phyloP scores from a whole-genome alignment of 2,113 vertebrate species.

The Caloenas nicobarica region DNA sequence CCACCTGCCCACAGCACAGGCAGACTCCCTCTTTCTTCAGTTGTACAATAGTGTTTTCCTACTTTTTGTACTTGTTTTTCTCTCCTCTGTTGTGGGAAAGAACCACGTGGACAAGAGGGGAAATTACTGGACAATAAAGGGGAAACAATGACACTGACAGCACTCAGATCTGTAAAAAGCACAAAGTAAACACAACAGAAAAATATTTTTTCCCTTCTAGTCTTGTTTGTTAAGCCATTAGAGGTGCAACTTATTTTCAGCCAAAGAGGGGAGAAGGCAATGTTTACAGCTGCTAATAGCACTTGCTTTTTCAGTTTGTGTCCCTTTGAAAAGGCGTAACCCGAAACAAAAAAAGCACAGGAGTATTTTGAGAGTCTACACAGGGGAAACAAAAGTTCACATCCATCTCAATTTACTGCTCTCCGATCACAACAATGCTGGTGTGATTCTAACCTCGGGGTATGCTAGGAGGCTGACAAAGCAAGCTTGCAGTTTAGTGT shows the following conservation, averaged over 20 bases:
- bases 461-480: neutral
- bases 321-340: neutral
- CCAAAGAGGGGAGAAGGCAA: neutral
- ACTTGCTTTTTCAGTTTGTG: neutral
- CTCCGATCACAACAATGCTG: neutral
- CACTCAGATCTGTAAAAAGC: slow-evolving; percentile 47
- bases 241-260: neutral
- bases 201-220: slow-evolving; percentile 37
- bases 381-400: neutral
- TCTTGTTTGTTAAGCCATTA: slow-evolving; percentile 38
- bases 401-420: fast-evolving
- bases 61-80: slow-evolving; percentile 60
- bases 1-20: slow-evolving; percentile 37
- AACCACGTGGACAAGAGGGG: slow-evolving; percentile 48
- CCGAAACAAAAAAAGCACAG: neutral
- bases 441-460: no score
- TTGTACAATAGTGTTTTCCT: slow-evolving; percentile 60
- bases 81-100: slow-evolving; percentile 45
- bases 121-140: slow-evolving; percentile 61
- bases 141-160: slow-evolving; percentile 65
- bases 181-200: slow-evolving; percentile 42
- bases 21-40: slow-evolving; percentile 37
- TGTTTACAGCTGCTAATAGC: neutral
- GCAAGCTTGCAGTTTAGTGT: neutral
- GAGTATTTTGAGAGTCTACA: neutral